These are phyloP conservation scores for Antitype chi DNA, from an alignment of 2,888 invertebrate species.

Conservation along the genomic window DNA sequence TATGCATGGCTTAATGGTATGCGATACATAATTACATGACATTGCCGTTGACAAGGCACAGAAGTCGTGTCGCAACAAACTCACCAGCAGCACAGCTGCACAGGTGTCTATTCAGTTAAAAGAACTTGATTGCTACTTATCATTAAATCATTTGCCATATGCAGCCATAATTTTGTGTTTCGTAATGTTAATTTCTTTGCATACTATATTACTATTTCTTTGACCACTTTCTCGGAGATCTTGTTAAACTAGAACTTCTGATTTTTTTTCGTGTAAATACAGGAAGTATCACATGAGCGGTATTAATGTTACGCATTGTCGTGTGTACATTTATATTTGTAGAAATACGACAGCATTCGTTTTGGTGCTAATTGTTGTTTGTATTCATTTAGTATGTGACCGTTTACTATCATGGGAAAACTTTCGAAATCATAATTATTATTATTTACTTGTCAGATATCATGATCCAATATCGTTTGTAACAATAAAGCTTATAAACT, in stretches of 20 bases:
- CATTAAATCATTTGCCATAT: no score
- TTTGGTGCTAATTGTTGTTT: constrained; percentile 20
- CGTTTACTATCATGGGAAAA: not conserved
- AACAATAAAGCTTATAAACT: no score
- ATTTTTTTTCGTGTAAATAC: not conserved
- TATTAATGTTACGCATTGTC: constrained; percentile 50
- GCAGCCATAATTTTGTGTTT: no score
- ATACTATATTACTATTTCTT: not conserved
- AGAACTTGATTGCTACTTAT: not conserved
- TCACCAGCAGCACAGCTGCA: not conserved
- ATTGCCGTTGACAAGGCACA: no score
- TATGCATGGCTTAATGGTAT: no score
- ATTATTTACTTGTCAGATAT: no score
- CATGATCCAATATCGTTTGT: no score
- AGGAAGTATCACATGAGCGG: constrained; percentile 25
- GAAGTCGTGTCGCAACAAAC: not conserved
- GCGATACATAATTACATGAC: no score
- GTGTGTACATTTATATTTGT: constrained; percentile 28
- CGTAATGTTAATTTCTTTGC: no score
- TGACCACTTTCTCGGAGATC: not conserved
- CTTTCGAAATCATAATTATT: no score
- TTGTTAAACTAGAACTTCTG: constrained; percentile 16
- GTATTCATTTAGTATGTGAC: not conserved
- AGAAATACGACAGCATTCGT: constrained; percentile 4
- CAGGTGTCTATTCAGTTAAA: not conserved